Base-by-base conservation (phyloP, 2,888 invertebrate genomes). In the Helobdella robusta region DNA sequence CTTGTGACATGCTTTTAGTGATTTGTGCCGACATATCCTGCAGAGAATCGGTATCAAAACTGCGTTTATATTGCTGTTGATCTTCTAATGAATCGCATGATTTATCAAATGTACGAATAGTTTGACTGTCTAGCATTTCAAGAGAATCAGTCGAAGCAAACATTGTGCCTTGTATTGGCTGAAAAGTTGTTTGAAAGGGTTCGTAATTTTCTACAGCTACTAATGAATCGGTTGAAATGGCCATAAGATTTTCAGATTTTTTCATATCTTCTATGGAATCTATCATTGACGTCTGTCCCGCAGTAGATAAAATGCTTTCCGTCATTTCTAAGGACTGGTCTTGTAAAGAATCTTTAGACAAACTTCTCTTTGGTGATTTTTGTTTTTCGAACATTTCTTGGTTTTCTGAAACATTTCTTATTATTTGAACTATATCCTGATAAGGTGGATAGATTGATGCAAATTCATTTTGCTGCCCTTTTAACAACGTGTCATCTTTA, bases 71-170 rank as follows among this genome's bases (percentile, higher is more conserved):
- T 6, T 64, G 63, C 25, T 61, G 58, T 2, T 56, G 62, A n/a
- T 44, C 25, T 35, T 75, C 75, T 20, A 76, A 68, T 4, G 76
- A 76, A 68, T 76, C 76, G 36, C 71, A 68, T 23, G 76, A 76
- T 59, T 72, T 73, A 64, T 73, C 73, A 74, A 74, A 75, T 30
- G 69, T 66, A 48, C 66, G 63, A 20, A 25, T 25, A 15, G 48
- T 28, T 25, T 50, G 20, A n/a, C 18, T 30, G 20, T 32, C 56
- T n/a, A n/a, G n/a, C n/a, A n/a, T n/a, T 44, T 71, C 71, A 18
- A 72, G 65, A 35, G 73, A 73, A 64, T 73, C 73, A 28, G 69
- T 67, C 32, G 73, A 73, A n/a, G 67, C 64, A 32, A 66, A 66
- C 71, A 72, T 71, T 18, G 66, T 62, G 15, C 56, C 66, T 46